phyloP scores from a whole-genome alignment of 2,113 vertebrate genomes.

The Lontra canadensis region DNA sequence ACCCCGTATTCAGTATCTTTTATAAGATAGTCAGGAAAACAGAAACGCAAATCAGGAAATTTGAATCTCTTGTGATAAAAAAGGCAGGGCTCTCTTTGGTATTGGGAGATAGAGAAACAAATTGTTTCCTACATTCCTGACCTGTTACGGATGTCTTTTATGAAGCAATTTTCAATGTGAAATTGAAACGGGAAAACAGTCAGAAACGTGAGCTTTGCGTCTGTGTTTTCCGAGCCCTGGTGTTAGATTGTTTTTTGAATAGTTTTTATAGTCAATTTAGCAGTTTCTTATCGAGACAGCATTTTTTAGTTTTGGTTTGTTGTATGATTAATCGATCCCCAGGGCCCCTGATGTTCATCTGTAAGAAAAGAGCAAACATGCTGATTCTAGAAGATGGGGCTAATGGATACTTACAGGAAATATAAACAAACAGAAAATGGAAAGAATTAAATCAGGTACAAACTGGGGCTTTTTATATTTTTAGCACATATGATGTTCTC shows the following conservation, averaged over 20 bases:
- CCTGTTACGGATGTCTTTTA: background rate
- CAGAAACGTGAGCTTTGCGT: background rate
- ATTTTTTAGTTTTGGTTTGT: constrained; percentile 31
- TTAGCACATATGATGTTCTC: background rate
- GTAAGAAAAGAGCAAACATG: constrained; percentile 43
- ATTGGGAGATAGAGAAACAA: background rate
- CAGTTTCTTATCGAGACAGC: background rate
- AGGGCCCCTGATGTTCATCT: background rate
- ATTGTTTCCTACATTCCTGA: background rate
- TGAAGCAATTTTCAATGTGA: constrained; percentile 9
- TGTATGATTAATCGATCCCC: constrained; percentile 42
- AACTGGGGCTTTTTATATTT: background rate
- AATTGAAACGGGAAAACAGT: constrained; percentile 24
- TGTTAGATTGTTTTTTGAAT: constrained; percentile 41
- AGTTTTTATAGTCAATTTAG: constrained; percentile 30
- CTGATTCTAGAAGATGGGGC: background rate
- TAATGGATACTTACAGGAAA: background rate
- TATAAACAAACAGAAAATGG: background rate
- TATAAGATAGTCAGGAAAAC: background rate
- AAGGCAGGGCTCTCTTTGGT: background rate
- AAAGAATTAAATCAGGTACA: background rate
- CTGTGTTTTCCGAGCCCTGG: constrained; percentile 22
- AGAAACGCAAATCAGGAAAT: background rate
- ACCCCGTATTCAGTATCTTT: background rate
- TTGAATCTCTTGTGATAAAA: background rate